Conservation (phyloP, 2,888 invertebrate species). For the Punctoribates punctum region DNA sequence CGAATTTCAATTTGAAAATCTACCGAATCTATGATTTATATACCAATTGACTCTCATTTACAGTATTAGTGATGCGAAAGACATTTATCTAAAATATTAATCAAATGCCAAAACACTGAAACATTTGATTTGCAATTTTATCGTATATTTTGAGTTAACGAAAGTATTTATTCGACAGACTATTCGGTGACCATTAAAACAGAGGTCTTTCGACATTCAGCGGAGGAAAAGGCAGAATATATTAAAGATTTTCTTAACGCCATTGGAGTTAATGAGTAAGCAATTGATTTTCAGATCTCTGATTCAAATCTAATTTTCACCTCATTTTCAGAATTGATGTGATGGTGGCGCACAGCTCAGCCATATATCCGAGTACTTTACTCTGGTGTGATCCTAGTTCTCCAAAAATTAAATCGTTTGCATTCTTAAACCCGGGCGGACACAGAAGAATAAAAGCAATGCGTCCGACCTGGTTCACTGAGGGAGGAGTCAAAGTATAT, state of each 20-base stretch:
- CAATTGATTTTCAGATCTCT: not conserved
- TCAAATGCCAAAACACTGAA: too few species aligned
- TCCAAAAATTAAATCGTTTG: slow-evolving; percentile 42
- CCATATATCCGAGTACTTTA: slow-evolving; percentile 46
- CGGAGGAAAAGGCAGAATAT: slow-evolving; percentile 46
- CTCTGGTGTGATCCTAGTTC: slow-evolving; percentile 39
- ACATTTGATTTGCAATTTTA: too few species aligned
- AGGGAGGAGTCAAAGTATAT: slow-evolving; percentile 31
- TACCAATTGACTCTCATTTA: too few species aligned
- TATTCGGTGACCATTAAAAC: slow-evolving; percentile 41
- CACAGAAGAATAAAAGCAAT: slow-evolving; percentile 43
- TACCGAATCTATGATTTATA: too few species aligned
- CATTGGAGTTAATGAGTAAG: slow-evolving; percentile 41
- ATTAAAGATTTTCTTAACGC: slow-evolving; percentile 45
- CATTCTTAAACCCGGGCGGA: slow-evolving; percentile 45
- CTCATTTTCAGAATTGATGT: slow-evolving; percentile 43
- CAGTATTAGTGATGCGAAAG: too few species aligned
- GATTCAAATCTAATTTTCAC: not conserved
- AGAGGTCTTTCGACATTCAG: slow-evolving; percentile 45
- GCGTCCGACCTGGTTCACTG: slow-evolving; percentile 32
- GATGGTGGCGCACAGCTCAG: slow-evolving; percentile 45
- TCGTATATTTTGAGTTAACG: too few species aligned
- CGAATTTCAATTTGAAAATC: too few species aligned
- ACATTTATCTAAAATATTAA: too few species aligned
- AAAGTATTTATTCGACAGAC: slow-evolving; percentile 27